Conservation (phyloP, 2,888 invertebrate species). For the Polydrusus cervinus region DNA sequence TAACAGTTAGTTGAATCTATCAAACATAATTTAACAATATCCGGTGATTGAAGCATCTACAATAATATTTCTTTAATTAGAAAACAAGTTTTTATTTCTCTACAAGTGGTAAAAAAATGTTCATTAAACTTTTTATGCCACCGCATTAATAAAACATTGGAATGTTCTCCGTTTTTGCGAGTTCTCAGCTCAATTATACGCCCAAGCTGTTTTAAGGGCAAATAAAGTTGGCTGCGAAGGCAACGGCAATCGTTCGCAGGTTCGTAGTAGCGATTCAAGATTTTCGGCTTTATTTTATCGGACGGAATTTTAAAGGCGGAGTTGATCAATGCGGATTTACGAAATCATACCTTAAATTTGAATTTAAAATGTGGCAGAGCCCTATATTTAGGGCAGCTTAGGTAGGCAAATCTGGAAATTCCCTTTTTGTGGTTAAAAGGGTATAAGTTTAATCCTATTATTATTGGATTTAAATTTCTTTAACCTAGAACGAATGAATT, state of each 20-base stretch:
- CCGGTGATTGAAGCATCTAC: no score
- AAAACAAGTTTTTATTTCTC: not conserved
- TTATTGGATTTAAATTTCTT: slow-evolving; percentile 14
- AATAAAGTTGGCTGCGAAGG: slow-evolving; percentile 13
- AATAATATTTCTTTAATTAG: not conserved
- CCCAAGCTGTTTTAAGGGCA: slow-evolving; percentile 11
- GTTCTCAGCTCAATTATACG: slow-evolving; percentile 28
- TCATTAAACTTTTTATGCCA: not conserved
- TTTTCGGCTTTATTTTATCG: slow-evolving; percentile 15
- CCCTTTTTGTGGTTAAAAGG: slow-evolving; percentile 4
- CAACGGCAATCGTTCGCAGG: slow-evolving; percentile 14
- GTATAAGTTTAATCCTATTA: slow-evolving; percentile 15
- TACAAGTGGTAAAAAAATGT: not conserved
- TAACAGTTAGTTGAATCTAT: no score
- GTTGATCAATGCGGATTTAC: slow-evolving; percentile 19
- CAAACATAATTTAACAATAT: no score
- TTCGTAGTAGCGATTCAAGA: slow-evolving; percentile 3
- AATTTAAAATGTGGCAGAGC: slow-evolving; percentile 6
- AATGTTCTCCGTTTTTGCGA: slow-evolving; percentile 18
- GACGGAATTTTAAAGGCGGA: slow-evolving; percentile 6
- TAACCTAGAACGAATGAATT: not conserved
- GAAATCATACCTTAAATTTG: slow-evolving; percentile 8
- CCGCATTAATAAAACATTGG: slow-evolving; percentile 8
- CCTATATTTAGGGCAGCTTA: slow-evolving; percentile 9
- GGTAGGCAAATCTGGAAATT: not conserved